These are phyloP conservation scores for Pediacus dermestoides DNA, from an alignment of 2,888 invertebrate species.

Conservation along the genomic window DNA sequence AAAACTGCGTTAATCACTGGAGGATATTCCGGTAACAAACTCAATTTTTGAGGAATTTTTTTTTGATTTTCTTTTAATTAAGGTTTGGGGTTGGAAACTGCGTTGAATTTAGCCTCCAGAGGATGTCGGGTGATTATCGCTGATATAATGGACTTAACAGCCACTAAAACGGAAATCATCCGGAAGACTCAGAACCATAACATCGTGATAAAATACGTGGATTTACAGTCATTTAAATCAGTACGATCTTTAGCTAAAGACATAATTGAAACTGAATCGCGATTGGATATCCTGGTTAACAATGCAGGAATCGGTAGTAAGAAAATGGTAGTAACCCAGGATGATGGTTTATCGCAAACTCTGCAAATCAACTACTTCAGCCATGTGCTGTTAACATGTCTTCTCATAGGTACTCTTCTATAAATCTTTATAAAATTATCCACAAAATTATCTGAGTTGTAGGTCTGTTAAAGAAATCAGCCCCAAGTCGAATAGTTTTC, in stretches of 20 bases:
- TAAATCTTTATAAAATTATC: too few species aligned
- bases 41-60: too few species aligned
- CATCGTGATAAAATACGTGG: constrained; percentile 48
- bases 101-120: constrained; percentile 47
- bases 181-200: constrained; percentile 38
- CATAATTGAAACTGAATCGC: constrained; percentile 52
- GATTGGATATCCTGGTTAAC: constrained; percentile 60
- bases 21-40: constrained; percentile 1
- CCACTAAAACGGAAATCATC: constrained; percentile 37
- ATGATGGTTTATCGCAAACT: constrained; percentile 60
- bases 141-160: too few species aligned
- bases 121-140: constrained; percentile 54
- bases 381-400: constrained; percentile 64
- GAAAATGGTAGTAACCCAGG: constrained; percentile 49
- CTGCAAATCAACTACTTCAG: constrained; percentile 69
- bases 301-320: constrained; percentile 58
- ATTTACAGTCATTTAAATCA: constrained; percentile 54
- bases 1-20: background rate
- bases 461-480: constrained; percentile 14
- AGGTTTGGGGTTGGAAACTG: constrained; percentile 48
- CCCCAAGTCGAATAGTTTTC: constrained; percentile 14
- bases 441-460: too few species aligned
- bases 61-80: too few species aligned
- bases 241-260: constrained; percentile 60
- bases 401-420: constrained; percentile 58